These are phyloP conservation scores for Tetraodon nigroviridis DNA, from an alignment of 2,113 vertebrate species.

Conservation along the genomic window DNA sequence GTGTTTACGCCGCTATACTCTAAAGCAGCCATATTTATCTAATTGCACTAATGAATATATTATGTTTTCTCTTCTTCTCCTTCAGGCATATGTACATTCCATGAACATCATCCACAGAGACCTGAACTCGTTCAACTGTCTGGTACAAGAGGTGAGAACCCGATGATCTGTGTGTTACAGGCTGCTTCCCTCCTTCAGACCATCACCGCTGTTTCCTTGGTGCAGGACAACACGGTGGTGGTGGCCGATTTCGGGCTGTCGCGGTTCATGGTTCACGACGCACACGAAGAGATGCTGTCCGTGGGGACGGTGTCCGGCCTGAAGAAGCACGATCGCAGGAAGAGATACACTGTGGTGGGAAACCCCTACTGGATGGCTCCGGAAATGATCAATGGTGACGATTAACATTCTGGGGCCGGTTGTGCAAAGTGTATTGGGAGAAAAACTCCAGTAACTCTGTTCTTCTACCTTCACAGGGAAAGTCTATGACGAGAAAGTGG, in stretches of 20 bases:
- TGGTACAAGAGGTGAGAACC: slow-evolving; percentile 86
- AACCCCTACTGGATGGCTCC: slow-evolving; percentile 99
- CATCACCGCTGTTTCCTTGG: neutral
- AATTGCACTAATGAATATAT: slow-evolving; percentile 1
- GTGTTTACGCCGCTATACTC: neutral
- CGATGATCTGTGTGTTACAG: slow-evolving; percentile 11
- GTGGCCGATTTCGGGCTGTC: slow-evolving; percentile 95
- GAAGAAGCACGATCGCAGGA: slow-evolving; percentile 88
- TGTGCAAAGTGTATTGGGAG: neutral
- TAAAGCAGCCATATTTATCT: slow-evolving; percentile 50
- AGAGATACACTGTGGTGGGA: slow-evolving; percentile 97
- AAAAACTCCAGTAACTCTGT: neutral
- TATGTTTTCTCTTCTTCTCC: neutral
- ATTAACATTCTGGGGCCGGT: neutral
- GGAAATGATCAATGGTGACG: slow-evolving; percentile 94
- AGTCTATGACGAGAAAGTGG: slow-evolving; percentile 95
- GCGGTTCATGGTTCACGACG: slow-evolving; percentile 90
- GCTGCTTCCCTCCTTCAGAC: slow-evolving; percentile 9
- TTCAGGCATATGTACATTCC: slow-evolving; percentile 89
- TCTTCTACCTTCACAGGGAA: slow-evolving; percentile 72
- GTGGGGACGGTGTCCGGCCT: slow-evolving; percentile 79
- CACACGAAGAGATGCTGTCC: slow-evolving; percentile 73
- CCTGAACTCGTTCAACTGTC: slow-evolving; percentile 97
- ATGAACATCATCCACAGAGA: slow-evolving; percentile 99
- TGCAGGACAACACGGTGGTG: slow-evolving; percentile 80